Evolutionary conservation across 2,113 vertebrate species (phyloP).

Genomic region (Calidris pygmaea): DNA sequence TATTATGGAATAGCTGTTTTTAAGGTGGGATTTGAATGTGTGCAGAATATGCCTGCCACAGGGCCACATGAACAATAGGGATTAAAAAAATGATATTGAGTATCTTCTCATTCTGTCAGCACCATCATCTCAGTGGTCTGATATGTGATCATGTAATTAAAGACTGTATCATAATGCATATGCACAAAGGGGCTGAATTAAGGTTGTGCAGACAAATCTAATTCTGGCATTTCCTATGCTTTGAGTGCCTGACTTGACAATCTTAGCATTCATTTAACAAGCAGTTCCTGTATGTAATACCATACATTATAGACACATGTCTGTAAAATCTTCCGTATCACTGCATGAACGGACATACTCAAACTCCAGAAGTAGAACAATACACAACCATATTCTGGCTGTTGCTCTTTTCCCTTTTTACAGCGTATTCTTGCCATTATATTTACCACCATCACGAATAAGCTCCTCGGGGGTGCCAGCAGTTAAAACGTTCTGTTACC

Average conservation of each 20-base stretch:
- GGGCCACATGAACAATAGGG: background rate
- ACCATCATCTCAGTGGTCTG: conserved; percentile 25
- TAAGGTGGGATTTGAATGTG: background rate
- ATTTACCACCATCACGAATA: background rate
- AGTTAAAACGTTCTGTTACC: background rate
- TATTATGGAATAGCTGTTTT: background rate
- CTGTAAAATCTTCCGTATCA: background rate
- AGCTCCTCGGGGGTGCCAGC: background rate
- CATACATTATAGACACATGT: background rate
- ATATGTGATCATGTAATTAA: conserved; percentile 63
- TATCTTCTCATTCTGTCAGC: conserved; percentile 9
- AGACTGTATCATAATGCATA: conserved; percentile 69
- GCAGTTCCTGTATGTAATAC: background rate
- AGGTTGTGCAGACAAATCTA: conserved; percentile 71
- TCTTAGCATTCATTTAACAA: conserved; percentile 60
- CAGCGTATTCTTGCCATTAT: background rate
- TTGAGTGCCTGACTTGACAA: conserved; percentile 66
- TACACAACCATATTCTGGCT: background rate
- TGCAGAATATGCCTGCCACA: background rate
- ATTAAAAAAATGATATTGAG: background rate
- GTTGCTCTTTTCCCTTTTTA: background rate
- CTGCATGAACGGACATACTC: background rate
- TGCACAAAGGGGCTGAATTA: conserved; percentile 67
- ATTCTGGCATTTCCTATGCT: conserved; percentile 63
- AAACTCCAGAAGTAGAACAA: background rate